These are phyloP conservation scores for Littorina saxatilis DNA, from an alignment of 1,140 invertebrate genomes.

Conservation along the genomic window DNA sequence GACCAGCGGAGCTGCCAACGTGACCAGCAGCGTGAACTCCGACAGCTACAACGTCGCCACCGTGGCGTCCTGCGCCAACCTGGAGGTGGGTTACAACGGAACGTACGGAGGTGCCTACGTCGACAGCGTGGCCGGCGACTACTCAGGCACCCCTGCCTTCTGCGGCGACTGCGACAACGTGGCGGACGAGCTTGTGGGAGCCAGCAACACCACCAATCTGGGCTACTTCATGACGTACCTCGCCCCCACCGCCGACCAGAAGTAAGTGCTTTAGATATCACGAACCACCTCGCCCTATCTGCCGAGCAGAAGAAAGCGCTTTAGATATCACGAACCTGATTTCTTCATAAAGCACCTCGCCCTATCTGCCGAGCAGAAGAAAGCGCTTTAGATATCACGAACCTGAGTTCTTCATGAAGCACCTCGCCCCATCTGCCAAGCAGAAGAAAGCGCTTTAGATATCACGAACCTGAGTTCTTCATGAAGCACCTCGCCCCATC, in stretches of 20 bases:
- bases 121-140: not conserved
- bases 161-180: conserved; percentile 16
- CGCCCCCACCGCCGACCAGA: not conserved
- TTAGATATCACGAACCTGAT: no score
- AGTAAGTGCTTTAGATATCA: no score
- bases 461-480: no score
- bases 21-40: not conserved
- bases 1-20: not conserved
- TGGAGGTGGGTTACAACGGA: conserved; percentile 13
- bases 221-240: conserved; percentile 3
- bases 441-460: no score
- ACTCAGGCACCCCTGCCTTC: not conserved
- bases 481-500: no score
- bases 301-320: no score
- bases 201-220: not conserved
- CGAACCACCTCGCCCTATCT: no score
- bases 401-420: no score
- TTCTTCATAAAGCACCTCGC: no score
- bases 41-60: not conserved
- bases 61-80: not conserved
- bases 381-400: no score
- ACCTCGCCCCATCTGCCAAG: no score
- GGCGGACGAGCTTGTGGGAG: not conserved
- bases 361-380: no score
- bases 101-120: conserved; percentile 7